These are phyloP conservation scores for Teleopsis dalmanni DNA, from an alignment of 1,140 invertebrate species.

Conservation along the genomic window DNA sequence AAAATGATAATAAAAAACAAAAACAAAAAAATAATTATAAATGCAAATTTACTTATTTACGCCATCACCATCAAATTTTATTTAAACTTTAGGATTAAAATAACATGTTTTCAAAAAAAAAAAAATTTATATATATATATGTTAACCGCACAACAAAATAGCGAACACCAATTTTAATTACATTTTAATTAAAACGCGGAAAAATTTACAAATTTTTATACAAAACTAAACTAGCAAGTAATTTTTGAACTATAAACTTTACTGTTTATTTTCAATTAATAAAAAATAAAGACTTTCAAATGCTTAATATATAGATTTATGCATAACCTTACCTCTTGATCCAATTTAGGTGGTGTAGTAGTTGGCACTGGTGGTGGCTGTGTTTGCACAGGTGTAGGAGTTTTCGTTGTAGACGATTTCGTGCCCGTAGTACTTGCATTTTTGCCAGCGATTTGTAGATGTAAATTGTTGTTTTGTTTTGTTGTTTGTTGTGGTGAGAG, in stretches of 20 bases:
- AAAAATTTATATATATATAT: too few species aligned
- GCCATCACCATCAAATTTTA: too few species aligned
- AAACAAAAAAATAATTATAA: too few species aligned
- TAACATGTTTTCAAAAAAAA: too few species aligned
- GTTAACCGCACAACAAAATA: too few species aligned
- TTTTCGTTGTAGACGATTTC: constrained; percentile 12
- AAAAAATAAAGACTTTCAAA: not conserved
- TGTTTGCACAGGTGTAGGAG: constrained; percentile 39
- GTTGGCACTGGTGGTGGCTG: constrained; percentile 48
- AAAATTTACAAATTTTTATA: not conserved
- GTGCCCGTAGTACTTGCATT: not conserved
- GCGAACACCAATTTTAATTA: too few species aligned
- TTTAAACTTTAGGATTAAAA: too few species aligned
- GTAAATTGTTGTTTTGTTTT: constrained; percentile 15
- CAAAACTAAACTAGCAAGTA: not conserved
- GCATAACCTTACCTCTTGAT: constrained; percentile 54
- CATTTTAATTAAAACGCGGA: too few species aligned
- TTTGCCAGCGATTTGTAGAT: constrained; percentile 13
- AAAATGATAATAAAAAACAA: too few species aligned
- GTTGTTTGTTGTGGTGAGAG: constrained; percentile 30
- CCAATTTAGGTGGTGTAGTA: constrained; percentile 52
- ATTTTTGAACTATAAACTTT: not conserved
- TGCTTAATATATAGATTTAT: not conserved
- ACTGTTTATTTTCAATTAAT: constrained; percentile 2
- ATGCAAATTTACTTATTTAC: too few species aligned